phyloP scores from a whole-genome alignment of 2,888 invertebrate genomes.

The Macaria notata region DNA sequence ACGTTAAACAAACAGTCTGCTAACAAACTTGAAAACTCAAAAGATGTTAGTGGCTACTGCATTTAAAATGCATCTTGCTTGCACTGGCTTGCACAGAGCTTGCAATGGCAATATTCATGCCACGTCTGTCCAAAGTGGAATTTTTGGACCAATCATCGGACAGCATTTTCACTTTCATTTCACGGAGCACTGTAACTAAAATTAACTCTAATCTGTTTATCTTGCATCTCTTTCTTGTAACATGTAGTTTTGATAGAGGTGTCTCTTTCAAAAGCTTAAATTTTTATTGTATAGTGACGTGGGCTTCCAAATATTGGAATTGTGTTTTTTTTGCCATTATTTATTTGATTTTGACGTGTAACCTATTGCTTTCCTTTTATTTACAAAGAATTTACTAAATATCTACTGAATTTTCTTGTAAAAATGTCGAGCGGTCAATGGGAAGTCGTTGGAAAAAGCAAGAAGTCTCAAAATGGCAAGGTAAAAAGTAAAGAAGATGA shows the following conservation, averaged over 20 bases:
- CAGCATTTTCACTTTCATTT: slow-evolving; percentile 35
- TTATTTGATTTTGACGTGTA: slow-evolving; percentile 76
- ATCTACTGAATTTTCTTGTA: slow-evolving; percentile 37
- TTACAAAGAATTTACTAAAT: slow-evolving; percentile 60
- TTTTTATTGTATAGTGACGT: no score
- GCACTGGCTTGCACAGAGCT: slow-evolving; percentile 11
- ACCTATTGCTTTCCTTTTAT: slow-evolving; percentile 66
- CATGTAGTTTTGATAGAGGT: not conserved
- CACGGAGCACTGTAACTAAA: not conserved
- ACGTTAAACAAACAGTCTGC: no score
- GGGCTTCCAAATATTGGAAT: no score
- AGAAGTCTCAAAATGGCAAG: slow-evolving; percentile 80
- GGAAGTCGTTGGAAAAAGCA: slow-evolving; percentile 88
- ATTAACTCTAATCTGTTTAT: not conserved
- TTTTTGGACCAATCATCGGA: slow-evolving; percentile 58
- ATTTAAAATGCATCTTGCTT: slow-evolving; percentile 4
- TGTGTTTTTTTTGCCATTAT: slow-evolving; percentile 26
- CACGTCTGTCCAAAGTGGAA: slow-evolving; percentile 77
- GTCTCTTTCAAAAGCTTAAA: slow-evolving; percentile 5
- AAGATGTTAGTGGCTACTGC: no score
- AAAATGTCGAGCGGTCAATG: slow-evolving; percentile 83
- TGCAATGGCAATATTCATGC: slow-evolving; percentile 40
- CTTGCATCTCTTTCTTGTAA: slow-evolving; percentile 32
- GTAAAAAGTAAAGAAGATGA: slow-evolving; percentile 82
- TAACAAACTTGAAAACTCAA: no score